Conservation (phyloP, 1,140 invertebrate species). For the Drosophila equinoxialis region DNA sequence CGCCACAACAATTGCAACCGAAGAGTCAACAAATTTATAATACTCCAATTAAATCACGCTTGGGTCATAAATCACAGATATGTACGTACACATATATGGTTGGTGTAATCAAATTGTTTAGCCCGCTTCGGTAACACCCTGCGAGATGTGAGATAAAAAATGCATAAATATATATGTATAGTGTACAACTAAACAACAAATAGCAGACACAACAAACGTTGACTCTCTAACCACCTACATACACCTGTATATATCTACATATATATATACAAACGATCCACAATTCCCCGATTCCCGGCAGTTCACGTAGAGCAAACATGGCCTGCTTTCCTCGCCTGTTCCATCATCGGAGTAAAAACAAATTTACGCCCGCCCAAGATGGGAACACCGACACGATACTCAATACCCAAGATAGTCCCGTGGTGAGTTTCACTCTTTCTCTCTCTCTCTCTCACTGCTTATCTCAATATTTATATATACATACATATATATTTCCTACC, state of each 20-base stretch:
- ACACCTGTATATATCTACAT: neutral
- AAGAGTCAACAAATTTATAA: conserved; percentile 62
- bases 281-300: neutral
- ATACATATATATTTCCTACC: neutral
- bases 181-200: conserved; percentile 10
- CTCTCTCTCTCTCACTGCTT: conserved; percentile 24
- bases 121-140: conserved; percentile 27
- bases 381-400: conserved; percentile 77
- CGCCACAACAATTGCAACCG: conserved; percentile 62
- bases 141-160: conserved; percentile 39
- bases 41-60: conserved; percentile 51
- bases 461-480: neutral
- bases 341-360: conserved; percentile 70
- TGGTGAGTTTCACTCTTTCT: conserved; percentile 65
- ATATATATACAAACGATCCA: neutral
- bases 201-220: neutral
- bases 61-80: conserved; percentile 58
- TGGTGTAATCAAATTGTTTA: conserved; percentile 56
- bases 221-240: neutral
- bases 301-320: conserved; percentile 47
- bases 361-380: conserved; percentile 74
- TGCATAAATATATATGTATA: conserved; percentile 6
- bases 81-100: conserved; percentile 27
- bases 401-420: conserved; percentile 71
- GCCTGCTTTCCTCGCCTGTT: conserved; percentile 79